phyloP scores from a whole-genome alignment of 2,113 vertebrate genomes.

The Ornithorhynchus anatinus region DNA sequence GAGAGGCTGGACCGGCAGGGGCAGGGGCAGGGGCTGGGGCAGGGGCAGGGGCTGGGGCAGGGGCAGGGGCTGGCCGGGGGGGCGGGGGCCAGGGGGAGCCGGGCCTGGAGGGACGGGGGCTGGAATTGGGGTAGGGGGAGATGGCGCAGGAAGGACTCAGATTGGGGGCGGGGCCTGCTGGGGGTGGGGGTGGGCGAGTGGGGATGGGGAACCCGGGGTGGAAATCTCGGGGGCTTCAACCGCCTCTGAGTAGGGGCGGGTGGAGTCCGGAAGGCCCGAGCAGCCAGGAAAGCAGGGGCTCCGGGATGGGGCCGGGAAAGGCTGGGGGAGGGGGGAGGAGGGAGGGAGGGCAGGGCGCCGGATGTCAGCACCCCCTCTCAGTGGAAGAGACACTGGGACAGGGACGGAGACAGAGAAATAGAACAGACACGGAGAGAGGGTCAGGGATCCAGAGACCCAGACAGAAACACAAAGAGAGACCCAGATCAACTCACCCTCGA shows the following conservation, averaged over 20 bases:
- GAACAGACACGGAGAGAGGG: not conserved
- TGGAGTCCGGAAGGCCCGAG: not conserved
- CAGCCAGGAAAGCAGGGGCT: not conserved
- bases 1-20: not conserved
- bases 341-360: not conserved
- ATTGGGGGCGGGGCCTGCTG: not conserved
- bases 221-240: too few species aligned
- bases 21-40: conserved; percentile 29
- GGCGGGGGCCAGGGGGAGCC: not conserved
- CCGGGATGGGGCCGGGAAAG: not conserved
- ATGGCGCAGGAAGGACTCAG: not conserved
- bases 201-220: not conserved
- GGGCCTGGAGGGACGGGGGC: not conserved
- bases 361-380: not conserved
- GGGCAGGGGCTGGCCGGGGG: too few species aligned
- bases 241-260: not conserved
- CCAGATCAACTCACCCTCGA: too few species aligned
- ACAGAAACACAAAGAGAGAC: conserved; percentile 13
- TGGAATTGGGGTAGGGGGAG: conserved; percentile 50
- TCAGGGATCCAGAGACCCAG: too few species aligned
- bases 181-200: not conserved
- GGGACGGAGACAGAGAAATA: not conserved
- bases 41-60: conserved; percentile 23
- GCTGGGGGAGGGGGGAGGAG: not conserved
- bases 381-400: not conserved